Conservation (phyloP, 2,888 invertebrate genomes). For the Merodon equestris region DNA sequence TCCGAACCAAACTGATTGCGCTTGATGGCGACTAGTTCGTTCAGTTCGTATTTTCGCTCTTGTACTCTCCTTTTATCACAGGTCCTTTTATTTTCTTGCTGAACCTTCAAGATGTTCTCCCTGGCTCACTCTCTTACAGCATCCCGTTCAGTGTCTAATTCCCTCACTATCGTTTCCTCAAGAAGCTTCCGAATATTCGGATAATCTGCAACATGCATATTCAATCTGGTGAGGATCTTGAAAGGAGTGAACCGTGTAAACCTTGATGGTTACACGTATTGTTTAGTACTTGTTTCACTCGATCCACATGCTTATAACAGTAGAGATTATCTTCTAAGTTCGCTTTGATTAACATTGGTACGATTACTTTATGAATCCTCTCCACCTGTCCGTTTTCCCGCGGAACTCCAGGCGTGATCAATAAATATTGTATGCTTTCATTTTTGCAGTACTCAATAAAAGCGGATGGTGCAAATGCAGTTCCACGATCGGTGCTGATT, state of each 20-base stretch:
- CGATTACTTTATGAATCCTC: constrained; percentile 72
- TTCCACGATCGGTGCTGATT: too few relatives aligned
- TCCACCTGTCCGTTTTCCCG: constrained; percentile 74
- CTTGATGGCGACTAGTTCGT: constrained; percentile 51
- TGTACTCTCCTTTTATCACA: constrained; percentile 24
- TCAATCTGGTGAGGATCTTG: constrained; percentile 48
- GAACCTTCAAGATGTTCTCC: constrained; percentile 38
- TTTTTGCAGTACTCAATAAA: not conserved
- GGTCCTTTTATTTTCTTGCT: constrained; percentile 35
- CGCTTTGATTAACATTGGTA: constrained; percentile 73
- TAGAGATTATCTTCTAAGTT: constrained; percentile 71
- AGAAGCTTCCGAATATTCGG: constrained; percentile 28
- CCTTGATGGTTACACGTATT: constrained; percentile 70
- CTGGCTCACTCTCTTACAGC: constrained; percentile 25
- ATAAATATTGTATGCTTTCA: constrained; percentile 71
- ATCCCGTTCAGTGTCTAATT: constrained; percentile 28
- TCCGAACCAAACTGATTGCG: constrained; percentile 41
- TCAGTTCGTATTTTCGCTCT: constrained; percentile 27
- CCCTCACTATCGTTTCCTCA: constrained; percentile 14
- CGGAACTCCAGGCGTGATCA: constrained; percentile 45
- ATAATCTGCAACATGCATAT: constrained; percentile 19
- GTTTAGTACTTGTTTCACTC: constrained; percentile 71
- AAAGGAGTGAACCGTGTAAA: constrained; percentile 59
- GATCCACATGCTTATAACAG: constrained; percentile 71
- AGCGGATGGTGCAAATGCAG: too few relatives aligned